A percentile compares a stretch with the other conserved stretches of the same genome.
Evolutionary conservation across 2,113 vertebrate genomes (phyloP).

Genomic region (Eulemur macaco): DNA sequence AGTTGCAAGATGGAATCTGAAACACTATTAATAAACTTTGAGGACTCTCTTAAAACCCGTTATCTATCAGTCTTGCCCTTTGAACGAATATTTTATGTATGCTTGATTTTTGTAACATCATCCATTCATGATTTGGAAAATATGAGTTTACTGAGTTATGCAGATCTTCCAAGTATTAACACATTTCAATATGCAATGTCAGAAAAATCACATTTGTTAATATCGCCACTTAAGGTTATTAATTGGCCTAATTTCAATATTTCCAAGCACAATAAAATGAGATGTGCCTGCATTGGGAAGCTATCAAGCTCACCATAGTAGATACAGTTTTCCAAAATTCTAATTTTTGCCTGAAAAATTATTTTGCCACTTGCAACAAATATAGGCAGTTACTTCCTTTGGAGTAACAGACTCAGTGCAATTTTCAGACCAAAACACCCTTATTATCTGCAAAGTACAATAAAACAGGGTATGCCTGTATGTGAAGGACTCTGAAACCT

Average conservation of each 20-base stretch:
- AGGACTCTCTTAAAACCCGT: neutral
- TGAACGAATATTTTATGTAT: neutral
- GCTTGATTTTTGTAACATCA: neutral
- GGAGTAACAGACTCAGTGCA: neutral
- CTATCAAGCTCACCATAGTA: neutral
- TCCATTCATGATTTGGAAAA: neutral
- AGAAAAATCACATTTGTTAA: neutral
- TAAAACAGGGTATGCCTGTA: no score
- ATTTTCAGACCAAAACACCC: neutral
- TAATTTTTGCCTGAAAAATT: conserved; percentile 38
- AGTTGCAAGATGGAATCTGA: neutral
- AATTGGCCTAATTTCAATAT: no score
- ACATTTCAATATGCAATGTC: neutral
- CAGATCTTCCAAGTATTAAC: neutral
- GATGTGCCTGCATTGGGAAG: neutral
- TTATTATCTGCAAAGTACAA: no score
- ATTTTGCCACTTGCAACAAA: conserved; percentile 23
- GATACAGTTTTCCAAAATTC: conserved; percentile 42
- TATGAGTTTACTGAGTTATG: neutral
- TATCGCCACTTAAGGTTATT: neutral
- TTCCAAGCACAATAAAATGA: no score
- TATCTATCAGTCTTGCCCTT: neutral
- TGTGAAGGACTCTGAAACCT: neutral
- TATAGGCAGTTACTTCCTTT: neutral
- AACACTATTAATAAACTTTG: neutral